Evolutionary conservation across 2,888 invertebrate genomes (phyloP).

Genomic region (Melanophora roralis): DNA sequence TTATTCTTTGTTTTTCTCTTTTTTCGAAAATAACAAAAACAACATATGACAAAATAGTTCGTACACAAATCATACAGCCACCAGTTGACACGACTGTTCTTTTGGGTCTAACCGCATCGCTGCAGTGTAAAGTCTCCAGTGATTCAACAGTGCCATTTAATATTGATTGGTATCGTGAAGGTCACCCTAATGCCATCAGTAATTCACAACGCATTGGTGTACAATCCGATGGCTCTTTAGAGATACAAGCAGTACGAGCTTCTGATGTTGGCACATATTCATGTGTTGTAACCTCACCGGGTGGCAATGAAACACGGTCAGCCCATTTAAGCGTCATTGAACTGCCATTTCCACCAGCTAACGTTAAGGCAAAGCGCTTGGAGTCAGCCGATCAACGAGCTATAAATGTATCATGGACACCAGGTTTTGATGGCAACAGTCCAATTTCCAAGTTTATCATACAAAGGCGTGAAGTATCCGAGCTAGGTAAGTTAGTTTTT

Average conservation of each 20-base stretch:
- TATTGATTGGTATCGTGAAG: slow-evolving; percentile 92
- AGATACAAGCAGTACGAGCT: slow-evolving; percentile 91
- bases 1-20: slow-evolving; percentile 19
- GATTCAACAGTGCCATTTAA: slow-evolving; percentile 92
- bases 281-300: slow-evolving; percentile 91
- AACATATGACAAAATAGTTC: slow-evolving; percentile 80
- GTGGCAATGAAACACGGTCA: slow-evolving; percentile 94
- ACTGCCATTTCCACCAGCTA: slow-evolving; percentile 94
- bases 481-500: slow-evolving; percentile 82
- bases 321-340: slow-evolving; percentile 94
- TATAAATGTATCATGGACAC: slow-evolving; percentile 95
- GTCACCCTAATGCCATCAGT: slow-evolving; percentile 82
- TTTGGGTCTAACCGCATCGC: slow-evolving; percentile 92
- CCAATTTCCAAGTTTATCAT: slow-evolving; percentile 94
- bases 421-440: slow-evolving; percentile 98
- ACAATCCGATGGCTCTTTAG: slow-evolving; percentile 88
- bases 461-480: slow-evolving; percentile 92
- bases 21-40: background rate
- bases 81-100: slow-evolving; percentile 94
- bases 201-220: slow-evolving; percentile 85
- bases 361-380: slow-evolving; percentile 85
- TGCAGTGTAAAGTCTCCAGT: slow-evolving; percentile 96
- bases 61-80: slow-evolving; percentile 95
- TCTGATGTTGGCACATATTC: slow-evolving; percentile 96
- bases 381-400: slow-evolving; percentile 85